Conservation (phyloP, 2,888 invertebrate genomes). For the Ptychoptera contaminata region DNA sequence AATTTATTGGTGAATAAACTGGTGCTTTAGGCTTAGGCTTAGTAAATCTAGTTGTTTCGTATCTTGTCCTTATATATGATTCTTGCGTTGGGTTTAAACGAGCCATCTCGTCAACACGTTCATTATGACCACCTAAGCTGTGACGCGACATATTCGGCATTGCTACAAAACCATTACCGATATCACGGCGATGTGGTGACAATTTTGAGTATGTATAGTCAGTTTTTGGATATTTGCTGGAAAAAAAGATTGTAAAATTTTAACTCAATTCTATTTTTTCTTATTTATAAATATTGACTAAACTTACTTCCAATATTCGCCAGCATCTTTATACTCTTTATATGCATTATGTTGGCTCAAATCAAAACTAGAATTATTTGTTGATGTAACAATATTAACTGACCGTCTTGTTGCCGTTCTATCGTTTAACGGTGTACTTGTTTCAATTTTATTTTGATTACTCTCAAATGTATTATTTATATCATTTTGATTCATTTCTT, state of each 20-base stretch:
- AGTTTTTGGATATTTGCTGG: constrained; percentile 75
- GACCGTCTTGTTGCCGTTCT: neutral
- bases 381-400: neutral
- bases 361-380: constrained; percentile 13
- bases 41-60: constrained; percentile 13
- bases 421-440: too few relatives aligned
- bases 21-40: neutral
- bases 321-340: constrained; percentile 57
- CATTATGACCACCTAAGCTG: constrained; percentile 42
- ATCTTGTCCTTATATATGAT: constrained; percentile 25
- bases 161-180: constrained; percentile 62
- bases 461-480: constrained; percentile 20
- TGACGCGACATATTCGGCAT: constrained; percentile 84
- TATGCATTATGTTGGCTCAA: constrained; percentile 42
- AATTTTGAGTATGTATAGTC: constrained; percentile 77
- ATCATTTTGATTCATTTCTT: constrained; percentile 24
- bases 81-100: constrained; percentile 24
- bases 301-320: constrained; percentile 75
- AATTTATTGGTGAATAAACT: neutral
- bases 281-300: neutral
- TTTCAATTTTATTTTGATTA: neutral
- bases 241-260: constrained; percentile 15
- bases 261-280: neutral
- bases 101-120: constrained; percentile 32
- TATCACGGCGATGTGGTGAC: constrained; percentile 65